Evolutionary conservation across 2,888 invertebrate species (phyloP).

Genomic region (Andrena hattorfiana): DNA sequence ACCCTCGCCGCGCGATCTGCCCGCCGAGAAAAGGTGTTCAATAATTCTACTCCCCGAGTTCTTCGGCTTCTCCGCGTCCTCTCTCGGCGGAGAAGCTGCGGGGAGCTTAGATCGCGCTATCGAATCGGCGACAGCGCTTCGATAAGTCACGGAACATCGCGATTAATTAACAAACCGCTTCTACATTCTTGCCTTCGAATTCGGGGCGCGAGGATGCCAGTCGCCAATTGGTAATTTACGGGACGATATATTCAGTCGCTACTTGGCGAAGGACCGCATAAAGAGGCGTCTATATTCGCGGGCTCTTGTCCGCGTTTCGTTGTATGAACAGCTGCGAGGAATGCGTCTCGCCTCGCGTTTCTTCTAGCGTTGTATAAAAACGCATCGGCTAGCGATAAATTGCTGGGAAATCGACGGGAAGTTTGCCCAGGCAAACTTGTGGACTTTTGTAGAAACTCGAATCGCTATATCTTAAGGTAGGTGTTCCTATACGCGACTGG

Average conservation of each 20-base stretch:
- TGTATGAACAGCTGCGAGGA: conserved; percentile 72
- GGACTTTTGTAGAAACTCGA: background rate
- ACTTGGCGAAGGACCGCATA: conserved; percentile 37
- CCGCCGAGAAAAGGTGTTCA: conserved; percentile 32
- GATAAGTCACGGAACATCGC: background rate
- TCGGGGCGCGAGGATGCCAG: conserved; percentile 22
- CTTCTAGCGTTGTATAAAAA: conserved; percentile 11
- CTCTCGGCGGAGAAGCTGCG: background rate
- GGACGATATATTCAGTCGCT: conserved; percentile 58
- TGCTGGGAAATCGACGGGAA: conserved; percentile 51
- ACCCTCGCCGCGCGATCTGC: conserved; percentile 43
- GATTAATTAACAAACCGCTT: too few relatives aligned
- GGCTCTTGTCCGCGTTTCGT: conserved; percentile 43
- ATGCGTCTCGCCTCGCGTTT: conserved; percentile 47
- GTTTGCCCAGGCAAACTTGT: conserved; percentile 12
- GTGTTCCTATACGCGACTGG: too few relatives aligned
- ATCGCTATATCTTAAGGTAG: background rate
- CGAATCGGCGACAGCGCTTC: background rate
- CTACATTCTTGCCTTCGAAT: too few relatives aligned
- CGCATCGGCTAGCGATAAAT: conserved; percentile 37
- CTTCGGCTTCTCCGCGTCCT: background rate
- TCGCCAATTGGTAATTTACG: conserved; percentile 49
- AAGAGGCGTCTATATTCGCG: conserved; percentile 56
- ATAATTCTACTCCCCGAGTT: conserved; percentile 45
- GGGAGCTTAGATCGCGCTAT: background rate